Evolutionary conservation across 2,113 vertebrate species (phyloP).

Genomic region (Halcyon malimbica): DNA sequence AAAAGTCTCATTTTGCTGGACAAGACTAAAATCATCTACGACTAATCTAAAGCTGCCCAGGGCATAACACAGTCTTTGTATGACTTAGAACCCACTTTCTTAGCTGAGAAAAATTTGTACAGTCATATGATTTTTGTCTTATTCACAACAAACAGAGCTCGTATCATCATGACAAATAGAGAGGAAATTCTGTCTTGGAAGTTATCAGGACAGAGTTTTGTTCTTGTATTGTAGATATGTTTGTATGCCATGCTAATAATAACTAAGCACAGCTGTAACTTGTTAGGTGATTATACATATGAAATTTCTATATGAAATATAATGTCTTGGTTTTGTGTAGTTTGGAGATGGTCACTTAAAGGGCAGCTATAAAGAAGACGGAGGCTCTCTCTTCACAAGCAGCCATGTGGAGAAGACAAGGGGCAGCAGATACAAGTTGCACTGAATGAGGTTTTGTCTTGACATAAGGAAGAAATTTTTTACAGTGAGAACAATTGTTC

Average conservation of each 20-base stretch:
- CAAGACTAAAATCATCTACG: background rate
- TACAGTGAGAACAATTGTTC: background rate
- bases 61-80: background rate
- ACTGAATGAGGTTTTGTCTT: background rate
- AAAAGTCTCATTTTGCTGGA: background rate
- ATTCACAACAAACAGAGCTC: background rate
- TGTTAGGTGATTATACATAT: background rate
- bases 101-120: background rate
- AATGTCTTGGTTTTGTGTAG: background rate
- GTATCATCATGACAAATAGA: background rate
- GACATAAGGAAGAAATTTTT: background rate
- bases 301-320: background rate
- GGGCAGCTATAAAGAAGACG: background rate
- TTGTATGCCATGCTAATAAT: background rate
- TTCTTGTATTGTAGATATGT: background rate
- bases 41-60: background rate
- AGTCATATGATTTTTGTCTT: background rate
- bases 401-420: background rate
- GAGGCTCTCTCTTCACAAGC: background rate
- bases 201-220: background rate
- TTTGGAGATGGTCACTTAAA: background rate
- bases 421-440: rapidly evolving
- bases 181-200: background rate
- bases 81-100: background rate
- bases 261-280: background rate